These are phyloP conservation scores for Chloromyia formosa DNA, from an alignment of 2,888 invertebrate genomes.

Conservation along the genomic window DNA sequence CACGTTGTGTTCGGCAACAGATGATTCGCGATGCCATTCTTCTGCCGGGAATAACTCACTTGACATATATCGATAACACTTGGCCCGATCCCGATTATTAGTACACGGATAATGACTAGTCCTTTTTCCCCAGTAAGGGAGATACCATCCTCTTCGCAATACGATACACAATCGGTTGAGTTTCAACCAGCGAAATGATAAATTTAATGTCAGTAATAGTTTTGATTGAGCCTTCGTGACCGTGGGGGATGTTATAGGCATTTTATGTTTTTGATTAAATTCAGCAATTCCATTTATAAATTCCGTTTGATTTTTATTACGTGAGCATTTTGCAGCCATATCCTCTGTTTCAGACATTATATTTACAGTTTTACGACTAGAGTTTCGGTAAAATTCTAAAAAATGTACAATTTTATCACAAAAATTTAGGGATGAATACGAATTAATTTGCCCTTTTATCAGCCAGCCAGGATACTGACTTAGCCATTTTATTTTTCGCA, in stretches of 20 bases:
- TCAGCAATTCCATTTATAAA: slow-evolving; percentile 48
- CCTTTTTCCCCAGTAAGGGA: neutral
- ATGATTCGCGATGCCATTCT: too few relatives aligned
- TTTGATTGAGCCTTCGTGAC: slow-evolving; percentile 5
- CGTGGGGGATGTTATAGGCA: neutral
- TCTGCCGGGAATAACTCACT: neutral
- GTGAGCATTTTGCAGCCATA: neutral
- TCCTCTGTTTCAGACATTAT: neutral
- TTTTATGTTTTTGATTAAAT: slow-evolving; percentile 5
- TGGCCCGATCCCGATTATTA: neutral
- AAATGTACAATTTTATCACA: slow-evolving; percentile 48
- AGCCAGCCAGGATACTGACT: neutral
- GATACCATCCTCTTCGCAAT: neutral
- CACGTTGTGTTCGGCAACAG: too few relatives aligned
- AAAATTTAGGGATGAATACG: slow-evolving; percentile 42
- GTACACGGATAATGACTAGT: slow-evolving; percentile 16
- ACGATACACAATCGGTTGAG: neutral
- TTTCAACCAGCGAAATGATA: neutral
- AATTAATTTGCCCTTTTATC: neutral
- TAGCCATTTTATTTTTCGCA: neutral
- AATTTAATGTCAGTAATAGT: slow-evolving; percentile 8
- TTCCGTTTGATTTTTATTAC: slow-evolving; percentile 43
- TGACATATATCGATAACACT: neutral
- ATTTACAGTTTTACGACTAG: slow-evolving; percentile 18
- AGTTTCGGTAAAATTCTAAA: slow-evolving; percentile 41